Conservation (phyloP, 2,888 invertebrate species). For the Aporophyla lueneburgensis region DNA sequence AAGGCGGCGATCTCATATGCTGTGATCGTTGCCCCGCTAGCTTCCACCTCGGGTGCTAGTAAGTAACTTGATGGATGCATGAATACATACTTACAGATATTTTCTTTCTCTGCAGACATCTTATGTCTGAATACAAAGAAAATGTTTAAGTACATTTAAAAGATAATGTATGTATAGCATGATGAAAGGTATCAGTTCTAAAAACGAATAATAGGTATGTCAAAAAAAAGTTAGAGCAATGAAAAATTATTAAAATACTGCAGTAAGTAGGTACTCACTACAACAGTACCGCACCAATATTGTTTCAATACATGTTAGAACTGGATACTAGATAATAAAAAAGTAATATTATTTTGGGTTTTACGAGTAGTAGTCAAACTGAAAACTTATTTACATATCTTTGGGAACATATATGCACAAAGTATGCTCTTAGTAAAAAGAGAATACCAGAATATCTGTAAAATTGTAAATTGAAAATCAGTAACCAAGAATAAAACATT, state of each 20-base stretch:
- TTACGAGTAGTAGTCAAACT: not conserved
- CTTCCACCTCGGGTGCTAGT: slow-evolving; percentile 99
- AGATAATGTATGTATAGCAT: not conserved
- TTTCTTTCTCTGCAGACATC: too few relatives aligned
- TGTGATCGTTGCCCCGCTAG: slow-evolving; percentile 99
- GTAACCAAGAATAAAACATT: not conserved
- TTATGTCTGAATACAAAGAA: not conserved
- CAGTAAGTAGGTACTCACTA: not conserved
- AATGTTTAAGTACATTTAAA: not conserved
- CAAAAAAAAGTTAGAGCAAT: not conserved
- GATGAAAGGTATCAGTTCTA: slow-evolving; percentile 5
- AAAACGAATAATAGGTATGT: not conserved
- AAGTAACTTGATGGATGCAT: slow-evolving; percentile 80
- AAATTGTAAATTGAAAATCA: not conserved
- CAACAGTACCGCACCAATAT: not conserved
- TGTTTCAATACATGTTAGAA: not conserved
- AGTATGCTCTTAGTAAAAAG: not conserved
- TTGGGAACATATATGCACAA: not conserved
- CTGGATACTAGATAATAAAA: not conserved
- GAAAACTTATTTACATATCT: not conserved
- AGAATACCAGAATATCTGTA: not conserved
- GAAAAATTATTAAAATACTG: not conserved
- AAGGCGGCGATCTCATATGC: slow-evolving; percentile 98
- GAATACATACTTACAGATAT: not conserved
- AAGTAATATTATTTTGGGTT: not conserved